Conservation (phyloP, 2,888 invertebrate species). For the Andrena flavipes region DNA sequence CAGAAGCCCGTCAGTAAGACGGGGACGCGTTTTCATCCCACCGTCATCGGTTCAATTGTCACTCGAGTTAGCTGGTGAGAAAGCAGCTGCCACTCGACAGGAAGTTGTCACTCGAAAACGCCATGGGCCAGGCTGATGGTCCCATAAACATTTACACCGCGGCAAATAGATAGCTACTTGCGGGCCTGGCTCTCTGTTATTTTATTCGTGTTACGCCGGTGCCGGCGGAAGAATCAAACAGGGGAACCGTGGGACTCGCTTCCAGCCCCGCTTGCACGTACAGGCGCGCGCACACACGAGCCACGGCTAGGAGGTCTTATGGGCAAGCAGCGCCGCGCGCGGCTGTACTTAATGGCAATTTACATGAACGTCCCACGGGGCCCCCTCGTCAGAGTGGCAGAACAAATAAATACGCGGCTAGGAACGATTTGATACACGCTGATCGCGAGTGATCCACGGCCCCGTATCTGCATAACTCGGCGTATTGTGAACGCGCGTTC, state of each 20-base stretch:
- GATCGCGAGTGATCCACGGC: conserved; percentile 63
- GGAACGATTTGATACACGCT: conserved; percentile 66
- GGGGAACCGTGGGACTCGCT: conserved; percentile 70
- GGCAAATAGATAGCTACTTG: conserved; percentile 63
- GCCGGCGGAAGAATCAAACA: conserved; percentile 46
- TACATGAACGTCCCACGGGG: conserved; percentile 68
- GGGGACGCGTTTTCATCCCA: conserved; percentile 47
- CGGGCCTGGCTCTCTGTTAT: conserved; percentile 54
- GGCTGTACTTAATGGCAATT: conserved; percentile 61
- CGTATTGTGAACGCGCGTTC: conserved; percentile 30
- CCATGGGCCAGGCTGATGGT: conserved; percentile 59
- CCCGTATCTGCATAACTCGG: conserved; percentile 27
- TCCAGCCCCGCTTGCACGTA: conserved; percentile 26
- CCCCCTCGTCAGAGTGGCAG: conserved; percentile 42
- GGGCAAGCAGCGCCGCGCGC: conserved; percentile 31
- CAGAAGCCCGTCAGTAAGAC: background rate
- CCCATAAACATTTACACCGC: conserved; percentile 67
- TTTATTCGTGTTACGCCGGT: conserved; percentile 43
- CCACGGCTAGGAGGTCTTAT: conserved; percentile 19
- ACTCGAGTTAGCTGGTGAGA: conserved; percentile 59
- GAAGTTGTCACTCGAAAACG: conserved; percentile 72
- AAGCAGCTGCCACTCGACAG: conserved; percentile 66
- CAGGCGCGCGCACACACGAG: background rate
- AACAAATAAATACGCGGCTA: conserved; percentile 63
- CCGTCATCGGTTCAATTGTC: conserved; percentile 66